A percentile compares a stretch with the other conserved stretches of the same genome.
Evolutionary conservation across 2,888 invertebrate genomes (phyloP).

Genomic region (Sylvicola fuscatus): DNA sequence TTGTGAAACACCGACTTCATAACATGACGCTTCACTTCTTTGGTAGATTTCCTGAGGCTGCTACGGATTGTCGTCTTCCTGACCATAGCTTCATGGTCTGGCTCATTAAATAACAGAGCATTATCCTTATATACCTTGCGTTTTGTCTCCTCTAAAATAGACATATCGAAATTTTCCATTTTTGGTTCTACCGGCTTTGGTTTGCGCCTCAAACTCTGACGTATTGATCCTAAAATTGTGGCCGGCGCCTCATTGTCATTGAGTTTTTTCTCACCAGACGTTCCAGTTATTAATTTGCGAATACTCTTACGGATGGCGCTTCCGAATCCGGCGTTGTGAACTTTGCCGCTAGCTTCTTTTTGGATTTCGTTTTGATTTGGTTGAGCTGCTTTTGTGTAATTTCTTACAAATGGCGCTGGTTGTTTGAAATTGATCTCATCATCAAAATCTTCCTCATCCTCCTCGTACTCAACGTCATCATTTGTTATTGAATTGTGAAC

Average conservation of each 20-base stretch:
- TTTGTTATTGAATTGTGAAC: neutral
- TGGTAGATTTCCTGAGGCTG: slow-evolving; percentile 19
- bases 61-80: slow-evolving; percentile 18
- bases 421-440: slow-evolving; percentile 15
- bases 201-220: slow-evolving; percentile 20
- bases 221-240: slow-evolving; percentile 12
- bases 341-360: slow-evolving; percentile 2
- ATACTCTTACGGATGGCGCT: slow-evolving; percentile 13
- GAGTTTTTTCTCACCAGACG: neutral
- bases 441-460: slow-evolving; percentile 7
- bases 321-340: slow-evolving; percentile 1
- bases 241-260: neutral
- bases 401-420: slow-evolving; percentile 20
- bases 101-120: neutral
- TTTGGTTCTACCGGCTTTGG: slow-evolving; percentile 6
- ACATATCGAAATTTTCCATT: slow-evolving; percentile 1
- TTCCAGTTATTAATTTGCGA: slow-evolving; percentile 2
- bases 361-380: slow-evolving; percentile 8
- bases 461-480: slow-evolving; percentile 3
- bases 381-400: slow-evolving; percentile 19
- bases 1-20: slow-evolving; percentile 20
- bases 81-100: slow-evolving; percentile 15
- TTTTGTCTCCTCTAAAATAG: neutral
- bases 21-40: slow-evolving; percentile 20
- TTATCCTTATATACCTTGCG: neutral